Conservation (phyloP, 2,113 vertebrate genomes). For the Rhinichthys klamathensis region DNA sequence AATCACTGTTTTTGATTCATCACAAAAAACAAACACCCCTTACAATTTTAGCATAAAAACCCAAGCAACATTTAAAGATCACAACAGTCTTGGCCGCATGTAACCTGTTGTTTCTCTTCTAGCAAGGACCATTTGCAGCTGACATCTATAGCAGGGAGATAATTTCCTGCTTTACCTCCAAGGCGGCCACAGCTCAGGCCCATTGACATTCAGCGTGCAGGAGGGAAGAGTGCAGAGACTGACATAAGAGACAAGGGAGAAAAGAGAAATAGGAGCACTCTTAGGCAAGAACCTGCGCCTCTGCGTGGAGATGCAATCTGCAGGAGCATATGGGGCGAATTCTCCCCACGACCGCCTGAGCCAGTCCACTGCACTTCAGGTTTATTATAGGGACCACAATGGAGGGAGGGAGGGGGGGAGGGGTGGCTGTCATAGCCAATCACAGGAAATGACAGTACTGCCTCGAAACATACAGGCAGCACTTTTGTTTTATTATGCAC, state of each 20-base stretch:
- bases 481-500: slow-evolving; percentile 45
- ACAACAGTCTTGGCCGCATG: background rate
- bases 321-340: background rate
- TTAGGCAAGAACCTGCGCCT: background rate
- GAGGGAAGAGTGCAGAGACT: slow-evolving; percentile 46
- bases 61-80: background rate
- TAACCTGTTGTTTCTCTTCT: slow-evolving; percentile 22
- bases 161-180: slow-evolving; percentile 14
- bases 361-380: slow-evolving; percentile 25
- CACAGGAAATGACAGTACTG: slow-evolving; percentile 9
- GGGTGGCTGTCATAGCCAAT: slow-evolving; percentile 26
- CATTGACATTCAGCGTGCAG: slow-evolving; percentile 49
- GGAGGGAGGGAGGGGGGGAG: background rate
- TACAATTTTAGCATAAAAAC: slow-evolving; percentile 26
- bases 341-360: background rate
- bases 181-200: slow-evolving; percentile 18
- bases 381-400: slow-evolving; percentile 28
- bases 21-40: background rate
- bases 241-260: slow-evolving; percentile 48
- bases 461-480: slow-evolving; percentile 36
- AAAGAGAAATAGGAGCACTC: slow-evolving; percentile 41
- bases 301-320: slow-evolving; percentile 32
- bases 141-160: slow-evolving; percentile 37
- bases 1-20: background rate
- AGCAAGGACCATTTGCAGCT: slow-evolving; percentile 20